Percentiles rank a stretch among this genome's conserved stretches.
phyloP scores from a whole-genome alignment of 2,888 invertebrate species.

The Torymus auratus region DNA sequence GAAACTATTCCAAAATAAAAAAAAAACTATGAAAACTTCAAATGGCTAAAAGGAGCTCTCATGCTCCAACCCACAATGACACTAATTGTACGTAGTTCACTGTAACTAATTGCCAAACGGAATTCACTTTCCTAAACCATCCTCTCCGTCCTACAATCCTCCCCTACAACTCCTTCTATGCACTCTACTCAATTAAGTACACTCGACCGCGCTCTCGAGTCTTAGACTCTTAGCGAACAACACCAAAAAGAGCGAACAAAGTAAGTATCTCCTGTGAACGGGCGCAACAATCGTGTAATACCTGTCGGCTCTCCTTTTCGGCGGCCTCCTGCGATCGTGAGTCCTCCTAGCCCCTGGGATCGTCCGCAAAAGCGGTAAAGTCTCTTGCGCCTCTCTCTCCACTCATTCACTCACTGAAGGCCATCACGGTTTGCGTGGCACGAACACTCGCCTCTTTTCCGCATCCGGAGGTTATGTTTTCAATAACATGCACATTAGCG shows the following conservation, averaged over 20 bases:
- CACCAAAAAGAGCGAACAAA: not conserved
- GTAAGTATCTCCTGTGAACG: not conserved
- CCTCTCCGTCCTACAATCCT: too few species aligned
- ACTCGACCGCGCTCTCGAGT: too few species aligned
- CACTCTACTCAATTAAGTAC: too few species aligned
- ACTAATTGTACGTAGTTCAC: too few species aligned
- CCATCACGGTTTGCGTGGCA: slow-evolving; percentile 51
- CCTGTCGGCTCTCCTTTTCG: slow-evolving; percentile 20
- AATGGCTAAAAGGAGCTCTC: too few species aligned
- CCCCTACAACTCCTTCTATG: too few species aligned
- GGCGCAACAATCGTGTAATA: slow-evolving; percentile 1
- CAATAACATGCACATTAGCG: slow-evolving; percentile 34
- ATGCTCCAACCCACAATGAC: too few species aligned
- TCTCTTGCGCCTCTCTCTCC: not conserved
- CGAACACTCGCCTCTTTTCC: slow-evolving; percentile 17
- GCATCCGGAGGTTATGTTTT: slow-evolving; percentile 52
- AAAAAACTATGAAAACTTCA: too few species aligned
- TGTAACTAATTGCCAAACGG: too few species aligned
- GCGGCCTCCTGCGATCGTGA: not conserved
- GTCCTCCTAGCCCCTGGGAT: not conserved
- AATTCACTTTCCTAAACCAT: too few species aligned
- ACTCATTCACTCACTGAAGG: slow-evolving; percentile 17
- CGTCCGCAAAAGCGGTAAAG: slow-evolving; percentile 1
- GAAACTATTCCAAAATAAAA: too few species aligned
- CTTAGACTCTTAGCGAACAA: too few species aligned